Conservation (phyloP, 1,140 invertebrate species). For the Drosophila cardini region DNA sequence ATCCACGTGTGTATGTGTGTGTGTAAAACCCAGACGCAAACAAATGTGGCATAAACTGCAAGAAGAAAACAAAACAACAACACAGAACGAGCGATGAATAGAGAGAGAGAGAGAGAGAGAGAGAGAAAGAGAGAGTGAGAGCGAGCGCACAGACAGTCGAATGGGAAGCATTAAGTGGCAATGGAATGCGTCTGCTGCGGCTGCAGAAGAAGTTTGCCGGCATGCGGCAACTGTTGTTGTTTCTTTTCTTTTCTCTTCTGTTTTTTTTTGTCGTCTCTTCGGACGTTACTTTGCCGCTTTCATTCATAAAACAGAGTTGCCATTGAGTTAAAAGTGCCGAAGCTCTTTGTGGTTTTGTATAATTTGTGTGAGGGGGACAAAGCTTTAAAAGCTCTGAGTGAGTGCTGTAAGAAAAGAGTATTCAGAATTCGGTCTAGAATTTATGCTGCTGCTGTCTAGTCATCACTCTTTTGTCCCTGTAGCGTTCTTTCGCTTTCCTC, state of each 20-base stretch:
- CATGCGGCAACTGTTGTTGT: conserved; percentile 18
- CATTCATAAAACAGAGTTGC: conserved; percentile 9
- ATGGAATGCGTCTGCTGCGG: conserved; percentile 32
- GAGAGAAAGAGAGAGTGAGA: not conserved
- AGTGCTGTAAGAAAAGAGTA: conserved; percentile 10
- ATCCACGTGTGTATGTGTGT: conserved; percentile 3
- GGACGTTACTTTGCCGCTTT: not conserved
- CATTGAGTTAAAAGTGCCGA: not conserved
- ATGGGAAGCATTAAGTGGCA: conserved; percentile 18
- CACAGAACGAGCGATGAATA: conserved; percentile 3
- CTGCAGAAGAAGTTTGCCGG: conserved; percentile 13
- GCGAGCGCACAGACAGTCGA: not conserved
- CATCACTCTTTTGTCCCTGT: not conserved
- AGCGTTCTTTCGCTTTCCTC: not conserved
- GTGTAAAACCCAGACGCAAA: conserved; percentile 23
- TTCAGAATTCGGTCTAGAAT: conserved; percentile 1
- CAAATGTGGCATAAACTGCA: conserved; percentile 36
- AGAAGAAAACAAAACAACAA: conserved; percentile 11
- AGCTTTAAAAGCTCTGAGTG: too few species aligned
- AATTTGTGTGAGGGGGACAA: too few species aligned
- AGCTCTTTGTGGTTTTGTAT: not conserved
- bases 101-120: conserved; percentile 8
- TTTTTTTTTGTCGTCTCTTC: not conserved
- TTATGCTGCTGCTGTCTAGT: not conserved
- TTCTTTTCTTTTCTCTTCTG: conserved; percentile 1